phyloP scores from a whole-genome alignment of 2,888 invertebrate species.

The Nephrotoma guestfalica region DNA sequence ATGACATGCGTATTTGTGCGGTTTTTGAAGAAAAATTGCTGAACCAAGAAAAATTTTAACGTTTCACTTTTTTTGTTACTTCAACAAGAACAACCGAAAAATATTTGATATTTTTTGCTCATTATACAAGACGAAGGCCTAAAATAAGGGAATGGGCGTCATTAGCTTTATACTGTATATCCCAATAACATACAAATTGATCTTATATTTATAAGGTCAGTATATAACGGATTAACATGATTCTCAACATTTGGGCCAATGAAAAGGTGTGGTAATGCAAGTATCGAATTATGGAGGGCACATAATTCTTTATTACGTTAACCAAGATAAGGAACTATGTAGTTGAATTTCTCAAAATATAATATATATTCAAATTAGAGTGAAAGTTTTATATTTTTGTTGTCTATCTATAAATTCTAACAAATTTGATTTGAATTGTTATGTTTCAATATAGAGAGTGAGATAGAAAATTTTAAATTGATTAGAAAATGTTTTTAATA shows the following conservation, averaged over 20 bases:
- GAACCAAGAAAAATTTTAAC: background rate
- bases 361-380: background rate
- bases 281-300: background rate
- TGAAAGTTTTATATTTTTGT: background rate
- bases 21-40: background rate
- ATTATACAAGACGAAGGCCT: background rate
- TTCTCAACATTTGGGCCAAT: background rate
- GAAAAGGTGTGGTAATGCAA: background rate
- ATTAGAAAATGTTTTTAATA: background rate
- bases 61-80: background rate
- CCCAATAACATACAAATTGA: background rate
- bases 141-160: background rate
- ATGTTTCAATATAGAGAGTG: background rate
- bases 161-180: background rate
- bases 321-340: background rate
- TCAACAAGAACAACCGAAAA: background rate
- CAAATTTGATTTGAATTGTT: background rate
- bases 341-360: background rate
- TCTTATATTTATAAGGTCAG: background rate
- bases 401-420: background rate
- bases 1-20: background rate
- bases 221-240: background rate
- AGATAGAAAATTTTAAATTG: background rate
- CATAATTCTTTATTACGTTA: background rate
- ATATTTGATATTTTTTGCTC: background rate